Evolutionary conservation across 2,113 vertebrate species (phyloP).

Genomic region (Lepus timidus): DNA sequence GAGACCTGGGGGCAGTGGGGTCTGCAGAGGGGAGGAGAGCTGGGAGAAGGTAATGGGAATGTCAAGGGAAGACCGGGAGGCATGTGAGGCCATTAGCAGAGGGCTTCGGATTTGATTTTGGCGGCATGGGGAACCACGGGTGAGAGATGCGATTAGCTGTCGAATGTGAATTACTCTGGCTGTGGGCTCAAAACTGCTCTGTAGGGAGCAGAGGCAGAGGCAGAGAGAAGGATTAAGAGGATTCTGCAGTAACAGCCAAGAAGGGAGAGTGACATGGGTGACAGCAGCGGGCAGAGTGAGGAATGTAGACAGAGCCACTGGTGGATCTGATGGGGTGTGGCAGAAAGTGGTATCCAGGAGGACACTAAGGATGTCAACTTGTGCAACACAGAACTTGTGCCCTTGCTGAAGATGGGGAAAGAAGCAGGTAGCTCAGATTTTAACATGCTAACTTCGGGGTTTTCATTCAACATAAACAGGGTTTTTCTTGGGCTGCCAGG

Average conservation of each 20-base stretch:
- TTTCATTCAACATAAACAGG: background rate
- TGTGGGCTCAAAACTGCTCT: background rate
- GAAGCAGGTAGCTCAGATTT: background rate
- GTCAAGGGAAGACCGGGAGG: background rate
- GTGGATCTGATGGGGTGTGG: background rate
- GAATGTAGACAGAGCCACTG: background rate
- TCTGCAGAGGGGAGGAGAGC: background rate
- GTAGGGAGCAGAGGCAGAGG: background rate
- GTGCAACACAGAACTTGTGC: background rate
- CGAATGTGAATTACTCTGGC: background rate
- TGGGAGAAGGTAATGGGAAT: background rate
- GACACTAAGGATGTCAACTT: background rate
- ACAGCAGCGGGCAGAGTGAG: background rate
- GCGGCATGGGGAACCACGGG: background rate
- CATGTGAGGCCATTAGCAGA: background rate
- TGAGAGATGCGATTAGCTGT: background rate
- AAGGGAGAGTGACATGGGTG: background rate
- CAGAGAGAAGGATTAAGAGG: background rate
- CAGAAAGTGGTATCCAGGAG: background rate
- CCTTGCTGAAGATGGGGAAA: background rate
- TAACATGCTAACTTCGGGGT: background rate
- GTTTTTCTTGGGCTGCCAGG: background rate
- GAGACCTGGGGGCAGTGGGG: background rate
- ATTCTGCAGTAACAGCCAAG: background rate
- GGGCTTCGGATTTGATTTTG: background rate